phyloP scores from a whole-genome alignment of 2,888 invertebrate species.

The Cactoblastis cactorum region DNA sequence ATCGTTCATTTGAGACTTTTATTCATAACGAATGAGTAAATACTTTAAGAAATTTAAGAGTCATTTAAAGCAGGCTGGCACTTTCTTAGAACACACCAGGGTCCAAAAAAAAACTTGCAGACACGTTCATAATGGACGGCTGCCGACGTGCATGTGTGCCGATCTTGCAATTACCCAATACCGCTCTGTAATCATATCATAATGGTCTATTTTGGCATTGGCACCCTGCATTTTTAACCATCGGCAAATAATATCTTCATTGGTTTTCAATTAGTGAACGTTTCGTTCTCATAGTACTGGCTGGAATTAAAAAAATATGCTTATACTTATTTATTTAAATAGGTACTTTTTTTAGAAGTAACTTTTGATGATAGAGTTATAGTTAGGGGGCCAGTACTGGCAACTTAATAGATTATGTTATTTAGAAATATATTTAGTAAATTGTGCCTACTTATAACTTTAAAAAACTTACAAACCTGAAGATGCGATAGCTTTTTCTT shows the following conservation, averaged over 20 bases:
- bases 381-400: slow-evolving; percentile 5
- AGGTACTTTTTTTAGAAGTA: not conserved
- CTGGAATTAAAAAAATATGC: too few relatives aligned
- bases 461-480: too few relatives aligned
- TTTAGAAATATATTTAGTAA: not conserved
- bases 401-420: not conserved
- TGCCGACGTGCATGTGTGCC: slow-evolving; percentile 32
- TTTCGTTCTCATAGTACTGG: slow-evolving; percentile 4
- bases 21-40: too few relatives aligned
- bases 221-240: slow-evolving; percentile 31
- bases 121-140: slow-evolving; percentile 26
- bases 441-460: not conserved
- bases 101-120: slow-evolving; percentile 21
- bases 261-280: slow-evolving; percentile 19
- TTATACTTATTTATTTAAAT: too few relatives aligned
- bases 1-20: too few relatives aligned
- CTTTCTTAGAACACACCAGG: not conserved
- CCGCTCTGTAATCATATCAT: slow-evolving; percentile 70
- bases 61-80: not conserved
- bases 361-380: not conserved
- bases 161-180: slow-evolving; percentile 45
- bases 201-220: slow-evolving; percentile 59
- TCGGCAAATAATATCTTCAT: slow-evolving; percentile 31
- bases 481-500: too few relatives aligned
- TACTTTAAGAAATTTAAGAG: not conserved